These are phyloP conservation scores for Papilio dardanus DNA, from an alignment of 1,140 invertebrate species.

Conservation along the genomic window DNA sequence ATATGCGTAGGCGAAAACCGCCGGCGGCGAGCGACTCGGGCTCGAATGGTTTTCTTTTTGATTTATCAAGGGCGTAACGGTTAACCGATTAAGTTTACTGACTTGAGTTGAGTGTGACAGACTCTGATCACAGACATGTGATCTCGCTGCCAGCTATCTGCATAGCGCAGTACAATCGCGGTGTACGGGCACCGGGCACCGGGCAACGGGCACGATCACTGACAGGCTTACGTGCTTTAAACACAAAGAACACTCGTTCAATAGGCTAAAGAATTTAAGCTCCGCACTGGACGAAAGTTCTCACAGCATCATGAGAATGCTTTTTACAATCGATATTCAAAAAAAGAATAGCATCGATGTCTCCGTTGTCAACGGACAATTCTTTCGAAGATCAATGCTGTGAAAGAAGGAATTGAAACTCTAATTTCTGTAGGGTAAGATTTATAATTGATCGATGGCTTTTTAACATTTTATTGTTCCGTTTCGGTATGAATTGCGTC, in stretches of 20 bases:
- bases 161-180: conserved; percentile 50
- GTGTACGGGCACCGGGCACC: conserved; percentile 47
- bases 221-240: conserved; percentile 58
- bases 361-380: conserved; percentile 81
- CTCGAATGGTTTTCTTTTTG: conserved; percentile 43
- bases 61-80: conserved; percentile 46
- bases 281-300: conserved; percentile 70
- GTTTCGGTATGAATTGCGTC: conserved; percentile 78
- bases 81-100: conserved; percentile 56
- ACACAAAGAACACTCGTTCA: conserved; percentile 66
- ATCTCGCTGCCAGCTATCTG: conserved; percentile 51
- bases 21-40: conserved; percentile 14
- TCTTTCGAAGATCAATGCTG: conserved; percentile 68
- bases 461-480: conserved; percentile 66
- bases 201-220: conserved; percentile 54
- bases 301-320: conserved; percentile 80
- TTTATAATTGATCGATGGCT: conserved; percentile 46
- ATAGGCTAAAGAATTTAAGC: conserved; percentile 75
- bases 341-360: conserved; percentile 80
- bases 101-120: conserved; percentile 51
- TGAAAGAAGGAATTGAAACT: conserved; percentile 46
- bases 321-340: conserved; percentile 82
- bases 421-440: conserved; percentile 50
- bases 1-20: conserved; percentile 32
- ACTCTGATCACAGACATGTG: conserved; percentile 48